These are phyloP conservation scores for Pyrgus malvae DNA, from an alignment of 2,888 invertebrate species.

Conservation along the genomic window DNA sequence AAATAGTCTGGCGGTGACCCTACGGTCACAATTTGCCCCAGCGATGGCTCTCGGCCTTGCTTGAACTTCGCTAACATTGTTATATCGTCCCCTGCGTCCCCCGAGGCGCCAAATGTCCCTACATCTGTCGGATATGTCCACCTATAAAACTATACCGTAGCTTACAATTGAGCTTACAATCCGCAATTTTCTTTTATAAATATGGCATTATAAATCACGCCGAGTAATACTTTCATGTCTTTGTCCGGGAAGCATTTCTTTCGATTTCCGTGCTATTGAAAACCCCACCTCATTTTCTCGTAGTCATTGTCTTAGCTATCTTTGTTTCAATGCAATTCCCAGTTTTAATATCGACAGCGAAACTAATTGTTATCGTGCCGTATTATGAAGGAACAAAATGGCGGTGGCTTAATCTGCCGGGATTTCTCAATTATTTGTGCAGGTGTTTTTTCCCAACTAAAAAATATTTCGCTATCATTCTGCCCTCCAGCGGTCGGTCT, in stretches of 20 bases:
- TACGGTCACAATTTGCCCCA: conserved; percentile 69
- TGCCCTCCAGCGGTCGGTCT: conserved; percentile 51
- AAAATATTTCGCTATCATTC: conserved; percentile 66
- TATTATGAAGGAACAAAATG: conserved; percentile 41
- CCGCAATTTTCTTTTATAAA: conserved; percentile 67
- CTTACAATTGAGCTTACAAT: conserved; percentile 68
- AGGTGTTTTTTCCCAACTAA: conserved; percentile 68
- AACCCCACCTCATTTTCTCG: conserved; percentile 58
- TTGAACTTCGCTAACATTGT: conserved; percentile 74
- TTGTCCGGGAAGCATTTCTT: too few species aligned
- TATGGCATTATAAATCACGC: conserved; percentile 64
- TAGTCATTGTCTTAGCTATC: conserved; percentile 42
- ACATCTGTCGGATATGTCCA: conserved; percentile 68
- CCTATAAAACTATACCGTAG: conserved; percentile 64
- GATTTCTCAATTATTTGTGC: conserved; percentile 58
- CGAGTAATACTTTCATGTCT: conserved; percentile 53
- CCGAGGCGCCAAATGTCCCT: conserved; percentile 63
- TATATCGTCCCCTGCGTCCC: conserved; percentile 68
- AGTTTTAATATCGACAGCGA: conserved; percentile 45
- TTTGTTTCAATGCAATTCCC: conserved; percentile 45
- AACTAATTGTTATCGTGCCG: conserved; percentile 47
- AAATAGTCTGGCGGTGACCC: conserved; percentile 68
- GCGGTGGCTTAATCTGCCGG: conserved; percentile 41
- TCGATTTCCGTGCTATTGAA: too few species aligned
- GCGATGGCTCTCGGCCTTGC: conserved; percentile 66